These are phyloP conservation scores for Nezara viridula DNA, from an alignment of 2,888 invertebrate species.

Conservation along the genomic window DNA sequence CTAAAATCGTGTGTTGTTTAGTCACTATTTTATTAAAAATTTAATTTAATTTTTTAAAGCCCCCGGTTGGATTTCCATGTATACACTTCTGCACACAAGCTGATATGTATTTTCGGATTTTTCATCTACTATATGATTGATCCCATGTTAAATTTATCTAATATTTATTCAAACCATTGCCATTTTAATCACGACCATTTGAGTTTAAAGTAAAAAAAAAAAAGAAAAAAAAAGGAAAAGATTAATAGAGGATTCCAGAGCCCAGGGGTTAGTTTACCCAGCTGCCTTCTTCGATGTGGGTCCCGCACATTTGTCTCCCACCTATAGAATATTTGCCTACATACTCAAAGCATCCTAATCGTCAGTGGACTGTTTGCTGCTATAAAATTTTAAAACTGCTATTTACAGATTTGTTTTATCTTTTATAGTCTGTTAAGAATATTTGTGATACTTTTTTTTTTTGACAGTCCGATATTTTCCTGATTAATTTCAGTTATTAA, in stretches of 20 bases:
- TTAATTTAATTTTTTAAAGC: too few species aligned
- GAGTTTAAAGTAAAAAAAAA: neutral
- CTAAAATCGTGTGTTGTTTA: too few species aligned
- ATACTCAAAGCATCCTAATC: conserved; percentile 8
- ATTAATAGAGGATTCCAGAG: neutral
- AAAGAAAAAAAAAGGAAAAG: neutral
- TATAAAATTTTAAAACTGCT: neutral
- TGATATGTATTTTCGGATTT: too few species aligned
- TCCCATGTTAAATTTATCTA: neutral
- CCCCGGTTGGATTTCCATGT: too few species aligned
- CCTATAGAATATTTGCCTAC: conserved; percentile 16
- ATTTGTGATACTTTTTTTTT: neutral
- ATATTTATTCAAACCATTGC: neutral
- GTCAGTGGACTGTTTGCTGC: neutral
- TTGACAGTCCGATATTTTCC: neutral
- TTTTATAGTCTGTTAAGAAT: neutral
- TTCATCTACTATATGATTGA: too few species aligned
- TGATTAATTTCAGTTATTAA: neutral
- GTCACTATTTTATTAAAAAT: too few species aligned
- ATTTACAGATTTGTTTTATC: neutral
- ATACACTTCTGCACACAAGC: too few species aligned
- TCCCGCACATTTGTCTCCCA: conserved; percentile 31
- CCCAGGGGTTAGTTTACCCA: neutral
- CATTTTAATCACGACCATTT: neutral
- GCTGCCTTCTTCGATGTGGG: neutral